Evolutionary conservation across 2,797 vertebrate species (phyloP).

Genomic region (Loriculus beryllinus): DNA sequence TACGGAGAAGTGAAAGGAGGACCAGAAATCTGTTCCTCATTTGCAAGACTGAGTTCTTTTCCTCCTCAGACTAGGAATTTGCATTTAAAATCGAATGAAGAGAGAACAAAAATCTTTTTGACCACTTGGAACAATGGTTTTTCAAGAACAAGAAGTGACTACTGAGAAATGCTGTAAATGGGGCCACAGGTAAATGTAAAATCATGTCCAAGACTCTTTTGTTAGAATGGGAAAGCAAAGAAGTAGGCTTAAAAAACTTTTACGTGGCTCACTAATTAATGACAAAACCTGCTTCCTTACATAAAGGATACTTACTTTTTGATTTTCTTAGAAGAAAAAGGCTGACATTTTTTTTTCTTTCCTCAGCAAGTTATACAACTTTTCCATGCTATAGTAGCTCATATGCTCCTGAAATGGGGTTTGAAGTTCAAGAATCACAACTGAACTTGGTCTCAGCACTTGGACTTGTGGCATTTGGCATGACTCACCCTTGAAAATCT

Average conservation of each 20-base stretch:
- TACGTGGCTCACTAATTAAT: background rate
- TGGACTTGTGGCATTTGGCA: background rate
- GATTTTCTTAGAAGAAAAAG: background rate
- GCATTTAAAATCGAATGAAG: background rate
- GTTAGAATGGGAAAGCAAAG: background rate
- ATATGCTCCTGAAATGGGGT: background rate
- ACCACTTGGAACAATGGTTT: background rate
- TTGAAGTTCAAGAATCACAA: background rate
- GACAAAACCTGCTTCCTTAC: background rate
- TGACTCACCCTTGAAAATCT: background rate
- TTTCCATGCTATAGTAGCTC: background rate
- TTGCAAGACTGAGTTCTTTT: background rate
- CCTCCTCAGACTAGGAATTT: background rate
- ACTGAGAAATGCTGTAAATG: background rate
- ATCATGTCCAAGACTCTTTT: background rate
- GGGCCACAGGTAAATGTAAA: background rate
- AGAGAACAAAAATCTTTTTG: background rate
- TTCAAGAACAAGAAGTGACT: background rate
- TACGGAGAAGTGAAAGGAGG: background rate
- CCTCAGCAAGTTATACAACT: background rate
- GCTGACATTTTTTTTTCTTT: background rate
- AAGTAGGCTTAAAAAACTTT: background rate
- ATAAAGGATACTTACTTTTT: background rate
- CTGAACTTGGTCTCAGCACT: background rate
- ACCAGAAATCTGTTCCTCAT: background rate